Evolutionary conservation across 2,888 invertebrate species (phyloP).

Genomic region (Aphelenchoides bicaudatus): DNA sequence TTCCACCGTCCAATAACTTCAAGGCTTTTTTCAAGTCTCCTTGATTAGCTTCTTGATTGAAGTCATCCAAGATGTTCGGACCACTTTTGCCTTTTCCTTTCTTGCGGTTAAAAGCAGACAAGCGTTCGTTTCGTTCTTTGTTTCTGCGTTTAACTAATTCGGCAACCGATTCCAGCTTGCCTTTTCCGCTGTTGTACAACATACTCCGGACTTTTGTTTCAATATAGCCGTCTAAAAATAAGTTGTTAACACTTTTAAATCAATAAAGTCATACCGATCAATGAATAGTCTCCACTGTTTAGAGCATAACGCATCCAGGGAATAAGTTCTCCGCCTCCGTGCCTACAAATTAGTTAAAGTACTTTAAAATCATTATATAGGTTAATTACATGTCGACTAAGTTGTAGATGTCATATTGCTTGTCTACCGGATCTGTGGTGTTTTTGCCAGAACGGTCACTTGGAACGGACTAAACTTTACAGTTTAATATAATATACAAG

Average conservation of each 20-base stretch:
- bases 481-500: too few relatives aligned
- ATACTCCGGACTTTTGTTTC: conserved; percentile 68
- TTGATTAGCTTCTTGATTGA: conserved; percentile 49
- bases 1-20: conserved; percentile 58
- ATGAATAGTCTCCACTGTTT: conserved; percentile 46
- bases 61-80: conserved; percentile 58
- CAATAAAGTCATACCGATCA: too few relatives aligned
- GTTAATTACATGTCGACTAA: conserved; percentile 22
- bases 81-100: conserved; percentile 57
- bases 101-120: conserved; percentile 51
- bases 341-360: too few relatives aligned
- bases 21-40: conserved; percentile 57
- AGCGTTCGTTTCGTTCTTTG: conserved; percentile 67
- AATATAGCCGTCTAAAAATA: conserved; percentile 20
- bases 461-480: too few relatives aligned
- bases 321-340: conserved; percentile 84
- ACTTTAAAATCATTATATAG: too few relatives aligned
- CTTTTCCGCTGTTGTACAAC: conserved; percentile 86
- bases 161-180: conserved; percentile 82
- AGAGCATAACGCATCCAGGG: conserved; percentile 69
- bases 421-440: too few relatives aligned
- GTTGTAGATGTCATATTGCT: conserved; percentile 22
- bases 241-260: too few relatives aligned
- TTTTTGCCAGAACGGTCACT: too few relatives aligned
- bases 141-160: conserved; percentile 77